Percentiles rank a stretch among this genome's conserved stretches.
phyloP scores from a whole-genome alignment of 2,888 invertebrate genomes.

The Esperia sulphurella region DNA sequence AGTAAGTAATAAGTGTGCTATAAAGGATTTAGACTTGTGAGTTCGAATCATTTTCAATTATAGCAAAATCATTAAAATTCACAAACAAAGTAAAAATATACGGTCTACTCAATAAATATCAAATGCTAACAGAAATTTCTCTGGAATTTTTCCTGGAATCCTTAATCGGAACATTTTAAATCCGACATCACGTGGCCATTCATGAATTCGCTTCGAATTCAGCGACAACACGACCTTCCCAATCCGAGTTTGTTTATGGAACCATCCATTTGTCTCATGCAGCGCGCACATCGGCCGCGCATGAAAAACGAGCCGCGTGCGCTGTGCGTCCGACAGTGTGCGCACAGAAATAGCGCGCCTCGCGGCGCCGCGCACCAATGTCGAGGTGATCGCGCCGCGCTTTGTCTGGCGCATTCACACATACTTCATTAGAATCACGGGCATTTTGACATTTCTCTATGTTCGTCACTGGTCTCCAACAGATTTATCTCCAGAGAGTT shows the following conservation, averaged over 20 bases:
- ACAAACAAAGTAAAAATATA: too few relatives aligned
- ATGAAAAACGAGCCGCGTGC: constrained; percentile 48
- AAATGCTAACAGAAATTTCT: too few relatives aligned
- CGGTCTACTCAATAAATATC: too few relatives aligned
- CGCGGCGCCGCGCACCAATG: constrained; percentile 40
- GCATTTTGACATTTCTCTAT: too few relatives aligned
- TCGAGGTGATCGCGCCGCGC: constrained; percentile 53
- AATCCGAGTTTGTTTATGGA: not conserved
- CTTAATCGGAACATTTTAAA: too few relatives aligned
- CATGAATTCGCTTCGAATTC: not conserved
- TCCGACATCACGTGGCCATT: not conserved
- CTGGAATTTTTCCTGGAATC: too few relatives aligned
- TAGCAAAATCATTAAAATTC: too few relatives aligned
- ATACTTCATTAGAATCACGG: not conserved
- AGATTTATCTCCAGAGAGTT: too few relatives aligned
- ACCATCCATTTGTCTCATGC: not conserved
- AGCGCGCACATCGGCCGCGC: constrained; percentile 1
- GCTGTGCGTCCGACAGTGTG: constrained; percentile 11
- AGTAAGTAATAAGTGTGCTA: too few relatives aligned
- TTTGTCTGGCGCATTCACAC: constrained; percentile 4
- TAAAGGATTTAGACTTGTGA: too few relatives aligned
- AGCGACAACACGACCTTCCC: not conserved
- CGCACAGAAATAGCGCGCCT: constrained; percentile 50
- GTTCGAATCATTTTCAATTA: too few relatives aligned
- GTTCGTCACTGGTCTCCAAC: too few relatives aligned